Conservation (phyloP, 2,888 invertebrate species). For the Colletes collaris region DNA sequence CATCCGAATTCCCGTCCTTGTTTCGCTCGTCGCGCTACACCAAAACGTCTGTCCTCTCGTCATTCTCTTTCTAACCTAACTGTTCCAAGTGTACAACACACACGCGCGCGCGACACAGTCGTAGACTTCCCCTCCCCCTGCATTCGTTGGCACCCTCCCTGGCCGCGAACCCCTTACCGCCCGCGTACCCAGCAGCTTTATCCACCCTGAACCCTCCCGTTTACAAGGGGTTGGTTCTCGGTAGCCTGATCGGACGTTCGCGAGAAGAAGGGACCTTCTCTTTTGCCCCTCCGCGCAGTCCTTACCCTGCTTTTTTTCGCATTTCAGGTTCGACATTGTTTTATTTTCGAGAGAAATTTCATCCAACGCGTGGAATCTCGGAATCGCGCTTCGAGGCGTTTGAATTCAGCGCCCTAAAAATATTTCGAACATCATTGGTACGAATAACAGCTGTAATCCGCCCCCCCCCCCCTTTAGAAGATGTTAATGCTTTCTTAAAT, state of each 20-base stretch:
- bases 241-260: conserved; percentile 57
- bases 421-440: not conserved
- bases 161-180: conserved; percentile 60
- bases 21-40: conserved; percentile 7
- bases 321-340: conserved; percentile 42
- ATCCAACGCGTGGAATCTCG: not conserved
- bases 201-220: conserved; percentile 68
- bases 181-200: conserved; percentile 68
- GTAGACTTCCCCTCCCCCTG: conserved; percentile 29
- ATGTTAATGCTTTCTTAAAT: not conserved
- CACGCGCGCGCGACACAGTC: conserved; percentile 29
- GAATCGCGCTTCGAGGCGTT: not conserved
- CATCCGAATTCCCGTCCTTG: conserved; percentile 20
- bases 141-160: conserved; percentile 55
- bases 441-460: not conserved
- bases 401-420: not conserved
- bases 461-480: not conserved
- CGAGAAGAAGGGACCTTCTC: conserved; percentile 53
- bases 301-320: conserved; percentile 37
- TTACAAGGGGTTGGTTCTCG: conserved; percentile 65
- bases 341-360: conserved; percentile 24
- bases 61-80: conserved; percentile 33
- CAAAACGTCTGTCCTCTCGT: conserved; percentile 43
- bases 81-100: conserved; percentile 24
- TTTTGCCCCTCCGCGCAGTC: conserved; percentile 27